Evolutionary conservation across 2,113 vertebrate species (phyloP).

Genomic region (Pteronura brasiliensis): DNA sequence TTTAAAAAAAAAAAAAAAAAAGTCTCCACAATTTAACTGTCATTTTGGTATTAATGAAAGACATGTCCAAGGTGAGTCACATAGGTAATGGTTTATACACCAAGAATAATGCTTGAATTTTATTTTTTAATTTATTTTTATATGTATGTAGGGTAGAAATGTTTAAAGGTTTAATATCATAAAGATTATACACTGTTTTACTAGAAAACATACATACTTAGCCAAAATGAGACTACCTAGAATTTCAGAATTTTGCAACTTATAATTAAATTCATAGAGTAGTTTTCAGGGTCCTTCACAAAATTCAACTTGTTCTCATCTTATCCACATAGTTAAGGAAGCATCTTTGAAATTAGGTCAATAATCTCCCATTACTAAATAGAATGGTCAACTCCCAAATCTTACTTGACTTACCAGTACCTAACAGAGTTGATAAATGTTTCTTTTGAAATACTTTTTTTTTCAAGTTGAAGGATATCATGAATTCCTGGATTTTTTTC

Average conservation of each 20-base stretch:
- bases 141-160: conserved; percentile 11
- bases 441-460: background rate
- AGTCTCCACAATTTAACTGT: background rate
- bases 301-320: background rate
- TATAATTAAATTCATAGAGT: background rate
- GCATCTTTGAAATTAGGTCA: background rate
- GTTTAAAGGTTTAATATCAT: background rate
- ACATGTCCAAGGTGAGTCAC: background rate
- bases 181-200: background rate
- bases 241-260: background rate
- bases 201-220: background rate
- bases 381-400: fast-evolving
- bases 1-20: background rate
- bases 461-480: background rate
- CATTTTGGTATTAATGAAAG: conserved; percentile 30
- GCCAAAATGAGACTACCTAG: background rate
- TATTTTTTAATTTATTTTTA: conserved; percentile 41
- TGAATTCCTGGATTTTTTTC: background rate
- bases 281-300: background rate
- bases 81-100: background rate
- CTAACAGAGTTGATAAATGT: background rate
- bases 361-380: background rate
- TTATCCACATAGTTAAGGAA: background rate
- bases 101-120: background rate
- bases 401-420: background rate